Evolutionary conservation across 2,113 vertebrate species (phyloP).

Genomic region (Dryoscopus gambensis): DNA sequence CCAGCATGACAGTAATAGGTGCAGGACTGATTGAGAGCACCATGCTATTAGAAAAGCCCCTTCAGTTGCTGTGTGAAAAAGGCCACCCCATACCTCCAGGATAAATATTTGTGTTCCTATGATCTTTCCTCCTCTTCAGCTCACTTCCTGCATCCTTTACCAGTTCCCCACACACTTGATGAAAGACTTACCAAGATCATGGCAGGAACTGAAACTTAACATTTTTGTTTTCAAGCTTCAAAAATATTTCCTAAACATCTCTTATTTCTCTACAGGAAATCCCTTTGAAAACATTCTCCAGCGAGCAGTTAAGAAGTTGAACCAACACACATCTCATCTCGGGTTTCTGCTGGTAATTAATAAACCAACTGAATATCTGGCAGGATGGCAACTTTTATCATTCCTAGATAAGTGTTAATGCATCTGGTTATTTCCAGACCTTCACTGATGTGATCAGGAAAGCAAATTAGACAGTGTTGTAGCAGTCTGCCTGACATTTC

Average conservation of each 20-base stretch:
- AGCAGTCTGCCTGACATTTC: background rate
- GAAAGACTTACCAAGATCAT: constrained; percentile 17
- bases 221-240: constrained; percentile 35
- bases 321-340: constrained; percentile 14
- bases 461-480: background rate
- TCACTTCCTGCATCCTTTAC: constrained; percentile 15
- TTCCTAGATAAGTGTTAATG: background rate
- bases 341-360: constrained; percentile 40
- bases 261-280: constrained; percentile 58
- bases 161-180: background rate
- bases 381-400: background rate
- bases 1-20: background rate
- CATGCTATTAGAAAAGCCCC: background rate
- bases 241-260: constrained; percentile 43
- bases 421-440: constrained; percentile 5
- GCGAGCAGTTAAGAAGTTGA: constrained; percentile 9
- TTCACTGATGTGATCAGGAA: background rate
- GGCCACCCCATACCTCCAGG: background rate
- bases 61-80: background rate
- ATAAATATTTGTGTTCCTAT: background rate
- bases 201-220: constrained; percentile 30
- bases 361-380: background rate
- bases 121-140: background rate
- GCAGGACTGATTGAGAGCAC: background rate
- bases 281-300: constrained; percentile 53